A percentile compares a stretch with the other conserved stretches of the same genome.
phyloP scores from a whole-genome alignment of 2,113 vertebrate genomes.

The Myotis yumanensis region DNA sequence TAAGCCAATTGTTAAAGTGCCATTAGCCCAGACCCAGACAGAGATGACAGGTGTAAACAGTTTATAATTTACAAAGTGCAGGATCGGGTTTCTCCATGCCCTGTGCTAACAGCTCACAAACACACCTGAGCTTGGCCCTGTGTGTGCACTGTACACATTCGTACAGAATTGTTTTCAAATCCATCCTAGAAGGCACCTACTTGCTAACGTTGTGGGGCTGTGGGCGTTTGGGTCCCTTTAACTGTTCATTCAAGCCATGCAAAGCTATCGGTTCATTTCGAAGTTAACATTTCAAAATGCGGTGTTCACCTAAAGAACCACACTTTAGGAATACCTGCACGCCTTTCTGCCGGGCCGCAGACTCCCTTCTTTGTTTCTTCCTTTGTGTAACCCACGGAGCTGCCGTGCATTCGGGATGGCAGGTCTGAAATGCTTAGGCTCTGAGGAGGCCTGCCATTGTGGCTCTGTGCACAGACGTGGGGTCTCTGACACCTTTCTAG shows the following conservation, averaged over 20 bases:
- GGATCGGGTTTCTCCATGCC: conserved; percentile 43
- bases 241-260: background rate
- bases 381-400: background rate
- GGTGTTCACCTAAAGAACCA: background rate
- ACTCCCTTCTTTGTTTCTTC: background rate
- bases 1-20: conserved; percentile 52
- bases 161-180: background rate
- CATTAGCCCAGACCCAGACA: conserved; percentile 59
- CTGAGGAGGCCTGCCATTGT: background rate
- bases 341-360: background rate
- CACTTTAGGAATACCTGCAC: background rate
- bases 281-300: background rate
- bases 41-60: conserved; percentile 75
- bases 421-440: background rate
- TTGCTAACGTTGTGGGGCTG: background rate
- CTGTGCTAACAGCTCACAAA: conserved; percentile 22
- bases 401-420: accelerated
- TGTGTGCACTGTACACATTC: background rate
- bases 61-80: conserved; percentile 65
- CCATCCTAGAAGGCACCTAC: background rate
- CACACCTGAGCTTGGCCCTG: background rate
- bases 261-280: background rate
- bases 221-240: background rate
- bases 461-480: background rate
- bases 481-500: background rate